These are phyloP conservation scores for Sarcophilus harrisii DNA, from an alignment of 2,797 vertebrate species.

Conservation along the genomic window DNA sequence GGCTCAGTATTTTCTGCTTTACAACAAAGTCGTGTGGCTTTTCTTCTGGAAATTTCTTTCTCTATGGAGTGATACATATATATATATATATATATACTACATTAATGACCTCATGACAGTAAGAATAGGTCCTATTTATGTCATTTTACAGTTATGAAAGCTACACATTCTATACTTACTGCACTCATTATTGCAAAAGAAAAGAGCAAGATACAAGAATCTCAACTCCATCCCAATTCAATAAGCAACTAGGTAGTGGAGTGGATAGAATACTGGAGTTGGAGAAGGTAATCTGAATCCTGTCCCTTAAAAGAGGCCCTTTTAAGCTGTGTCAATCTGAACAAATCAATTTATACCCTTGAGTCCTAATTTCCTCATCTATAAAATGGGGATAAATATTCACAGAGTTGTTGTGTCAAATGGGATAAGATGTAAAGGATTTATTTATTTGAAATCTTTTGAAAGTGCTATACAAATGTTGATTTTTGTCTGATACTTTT, in stretches of 20 bases:
- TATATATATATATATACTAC: background rate
- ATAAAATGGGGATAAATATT: background rate
- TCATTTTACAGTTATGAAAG: background rate
- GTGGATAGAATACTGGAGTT: background rate
- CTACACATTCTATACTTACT: background rate
- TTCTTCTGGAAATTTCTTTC: background rate
- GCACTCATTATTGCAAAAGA: background rate
- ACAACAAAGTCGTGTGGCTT: background rate
- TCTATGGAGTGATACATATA: background rate
- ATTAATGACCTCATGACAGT: background rate
- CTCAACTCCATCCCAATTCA: background rate
- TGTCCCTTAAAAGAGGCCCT: background rate
- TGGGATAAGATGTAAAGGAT: background rate
- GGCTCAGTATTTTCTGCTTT: background rate
- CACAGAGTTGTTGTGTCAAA: background rate
- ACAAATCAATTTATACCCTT: background rate
- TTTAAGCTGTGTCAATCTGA: background rate
- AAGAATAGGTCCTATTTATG: background rate
- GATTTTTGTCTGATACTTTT: background rate
- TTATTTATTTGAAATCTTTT: no score
- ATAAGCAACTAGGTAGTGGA: background rate
- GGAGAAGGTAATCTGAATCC: background rate
- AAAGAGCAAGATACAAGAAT: background rate
- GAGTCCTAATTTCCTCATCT: background rate
- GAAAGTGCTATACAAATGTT: background rate